Evolutionary conservation across 92 coral and sea anemone genomes (phyloP).

Genomic region (Porites divaricata): DNA sequence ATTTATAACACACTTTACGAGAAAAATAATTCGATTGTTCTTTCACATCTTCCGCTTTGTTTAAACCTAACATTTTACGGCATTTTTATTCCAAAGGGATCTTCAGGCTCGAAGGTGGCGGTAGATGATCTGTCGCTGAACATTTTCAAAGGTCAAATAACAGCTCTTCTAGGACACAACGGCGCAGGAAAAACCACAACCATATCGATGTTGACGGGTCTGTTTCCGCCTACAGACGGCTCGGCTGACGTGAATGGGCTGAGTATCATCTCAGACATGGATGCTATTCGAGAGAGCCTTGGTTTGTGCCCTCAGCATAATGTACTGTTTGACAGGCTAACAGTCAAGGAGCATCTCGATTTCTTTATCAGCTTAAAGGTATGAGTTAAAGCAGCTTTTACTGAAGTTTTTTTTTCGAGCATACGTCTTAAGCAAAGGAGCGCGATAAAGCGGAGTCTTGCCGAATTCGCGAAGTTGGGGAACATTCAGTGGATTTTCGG

Average conservation of each 20-base stretch:
- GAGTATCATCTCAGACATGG: slow-evolving; percentile 87
- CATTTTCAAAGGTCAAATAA: slow-evolving; percentile 93
- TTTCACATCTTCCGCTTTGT: too few relatives aligned
- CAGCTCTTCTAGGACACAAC: slow-evolving; percentile 92
- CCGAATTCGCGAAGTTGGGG: too few relatives aligned
- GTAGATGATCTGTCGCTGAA: slow-evolving; percentile 85
- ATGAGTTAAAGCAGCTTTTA: neutral
- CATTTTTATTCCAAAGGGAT: slow-evolving; percentile 43
- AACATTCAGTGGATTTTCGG: too few relatives aligned
- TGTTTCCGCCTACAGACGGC: slow-evolving; percentile 82
- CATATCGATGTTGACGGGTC: slow-evolving; percentile 88
- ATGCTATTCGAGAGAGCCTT: slow-evolving; percentile 86
- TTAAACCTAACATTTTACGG: neutral
- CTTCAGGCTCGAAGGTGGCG: slow-evolving; percentile 88
- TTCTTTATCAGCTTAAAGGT: slow-evolving; percentile 92
- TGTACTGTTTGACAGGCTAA: slow-evolving; percentile 90
- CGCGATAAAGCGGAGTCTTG: too few relatives aligned
- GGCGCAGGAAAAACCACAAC: slow-evolving; percentile 98
- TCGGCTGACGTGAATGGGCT: slow-evolving; percentile 67
- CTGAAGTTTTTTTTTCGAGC: neutral
- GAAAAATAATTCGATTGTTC: too few relatives aligned
- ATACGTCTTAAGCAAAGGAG: too few relatives aligned
- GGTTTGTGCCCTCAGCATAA: slow-evolving; percentile 98
- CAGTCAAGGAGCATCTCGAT: slow-evolving; percentile 90
- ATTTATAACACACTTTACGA: too few relatives aligned